phyloP scores from a whole-genome alignment of 2,113 vertebrate species.

The Microcebus murinus region DNA sequence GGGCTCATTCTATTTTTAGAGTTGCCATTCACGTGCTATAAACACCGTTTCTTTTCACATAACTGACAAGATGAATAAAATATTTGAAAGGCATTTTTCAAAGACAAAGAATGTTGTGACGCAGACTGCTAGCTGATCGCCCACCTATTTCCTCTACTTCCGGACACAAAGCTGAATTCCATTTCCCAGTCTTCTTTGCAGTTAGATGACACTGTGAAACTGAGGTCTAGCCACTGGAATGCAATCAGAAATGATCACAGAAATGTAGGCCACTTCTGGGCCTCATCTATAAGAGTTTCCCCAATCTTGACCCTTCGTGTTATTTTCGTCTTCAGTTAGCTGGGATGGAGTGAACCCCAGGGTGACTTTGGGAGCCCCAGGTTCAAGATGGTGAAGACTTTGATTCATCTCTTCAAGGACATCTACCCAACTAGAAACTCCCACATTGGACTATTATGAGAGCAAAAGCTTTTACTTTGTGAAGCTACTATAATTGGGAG shows the following conservation, averaged over 20 bases:
- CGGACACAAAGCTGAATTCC: neutral
- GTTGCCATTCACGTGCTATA: constrained; percentile 36
- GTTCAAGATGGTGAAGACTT: neutral
- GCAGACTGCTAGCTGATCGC: neutral
- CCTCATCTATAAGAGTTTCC: neutral
- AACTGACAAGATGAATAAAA: constrained; percentile 61
- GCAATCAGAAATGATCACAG: neutral
- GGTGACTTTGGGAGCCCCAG: neutral
- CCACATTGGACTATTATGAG: neutral
- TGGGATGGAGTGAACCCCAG: neutral
- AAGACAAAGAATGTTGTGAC: constrained; percentile 46
- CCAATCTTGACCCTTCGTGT: neutral
- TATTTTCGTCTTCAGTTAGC: neutral
- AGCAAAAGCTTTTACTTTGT: neutral
- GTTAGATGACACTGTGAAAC: neutral
- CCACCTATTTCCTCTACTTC: constrained; percentile 3
- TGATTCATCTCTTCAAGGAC: neutral
- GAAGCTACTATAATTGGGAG: neutral
- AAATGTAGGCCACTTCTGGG: neutral
- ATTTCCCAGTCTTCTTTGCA: neutral
- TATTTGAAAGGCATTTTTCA: constrained; percentile 49
- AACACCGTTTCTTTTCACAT: constrained; percentile 37
- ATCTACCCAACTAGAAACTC: neutral
- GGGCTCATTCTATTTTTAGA: constrained; percentile 46
- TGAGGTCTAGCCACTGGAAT: neutral